A percentile compares a stretch with the other conserved stretches of the same genome.
These are phyloP conservation scores for Spatula clypeata DNA, from an alignment of 2,797 vertebrate species.

Conservation along the genomic window DNA sequence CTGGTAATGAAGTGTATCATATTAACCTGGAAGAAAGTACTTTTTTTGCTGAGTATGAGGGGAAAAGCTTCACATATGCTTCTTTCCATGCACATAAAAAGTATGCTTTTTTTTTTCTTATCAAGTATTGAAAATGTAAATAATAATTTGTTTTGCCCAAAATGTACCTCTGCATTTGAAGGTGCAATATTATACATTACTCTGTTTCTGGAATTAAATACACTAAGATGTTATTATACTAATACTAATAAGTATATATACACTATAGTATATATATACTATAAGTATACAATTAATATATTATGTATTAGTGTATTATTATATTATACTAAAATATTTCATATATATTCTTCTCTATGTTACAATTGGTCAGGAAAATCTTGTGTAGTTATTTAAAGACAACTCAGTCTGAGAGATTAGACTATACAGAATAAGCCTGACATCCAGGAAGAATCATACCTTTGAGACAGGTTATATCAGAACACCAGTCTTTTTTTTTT, in stretches of 20 bases:
- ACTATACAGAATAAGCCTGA: not conserved
- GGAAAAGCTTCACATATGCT: slow-evolving; percentile 98
- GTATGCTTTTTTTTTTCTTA: slow-evolving; percentile 84
- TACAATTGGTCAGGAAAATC: not conserved
- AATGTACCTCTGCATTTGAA: not conserved
- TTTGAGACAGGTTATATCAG: not conserved
- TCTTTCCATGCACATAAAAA: slow-evolving; percentile 99
- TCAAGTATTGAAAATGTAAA: not conserved
- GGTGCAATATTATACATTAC: not conserved
- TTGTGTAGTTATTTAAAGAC: not conserved
- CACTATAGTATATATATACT: no score
- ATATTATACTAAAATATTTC: not conserved
- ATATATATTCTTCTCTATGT: not conserved
- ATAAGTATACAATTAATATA: no score
- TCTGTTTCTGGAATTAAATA: not conserved
- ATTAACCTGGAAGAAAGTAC: slow-evolving; percentile 96
- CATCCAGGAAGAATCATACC: not conserved
- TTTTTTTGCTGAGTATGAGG: slow-evolving; percentile 97
- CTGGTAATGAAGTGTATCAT: slow-evolving; percentile 98
- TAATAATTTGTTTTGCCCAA: not conserved
- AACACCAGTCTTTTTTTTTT: not conserved
- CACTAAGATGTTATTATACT: no score
- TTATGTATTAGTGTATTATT: no score
- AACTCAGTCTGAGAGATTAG: not conserved
- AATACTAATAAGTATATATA: no score